These are phyloP conservation scores for Platynereis dumerilii DNA, from an alignment of 2,888 invertebrate genomes.

Conservation along the genomic window DNA sequence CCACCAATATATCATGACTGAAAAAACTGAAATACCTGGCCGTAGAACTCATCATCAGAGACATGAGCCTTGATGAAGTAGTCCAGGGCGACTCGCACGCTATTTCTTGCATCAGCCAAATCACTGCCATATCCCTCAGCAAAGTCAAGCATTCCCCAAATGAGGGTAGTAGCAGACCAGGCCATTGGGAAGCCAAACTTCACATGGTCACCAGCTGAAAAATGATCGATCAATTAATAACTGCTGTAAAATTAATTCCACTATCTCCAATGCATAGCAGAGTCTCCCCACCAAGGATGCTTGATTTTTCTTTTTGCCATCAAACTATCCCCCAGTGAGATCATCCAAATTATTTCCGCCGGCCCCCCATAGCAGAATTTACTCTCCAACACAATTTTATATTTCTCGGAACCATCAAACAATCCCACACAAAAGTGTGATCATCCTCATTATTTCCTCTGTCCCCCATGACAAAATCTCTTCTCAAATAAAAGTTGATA, in stretches of 20 bases:
- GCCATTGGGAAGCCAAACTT: slow-evolving; percentile 46
- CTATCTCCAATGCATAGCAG: slow-evolving; percentile 51
- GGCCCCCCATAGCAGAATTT: no score
- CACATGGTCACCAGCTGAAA: slow-evolving; percentile 44
- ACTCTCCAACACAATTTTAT: no score
- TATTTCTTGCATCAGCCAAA: slow-evolving; percentile 44
- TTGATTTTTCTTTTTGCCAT: no score
- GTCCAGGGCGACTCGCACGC: slow-evolving; percentile 70
- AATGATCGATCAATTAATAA: no score
- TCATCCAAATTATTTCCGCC: no score
- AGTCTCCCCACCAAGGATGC: no score
- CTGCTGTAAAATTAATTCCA: no score
- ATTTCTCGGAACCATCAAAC: slow-evolving; percentile 58
- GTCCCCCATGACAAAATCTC: slow-evolving; percentile 53
- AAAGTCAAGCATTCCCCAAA: slow-evolving; percentile 41
- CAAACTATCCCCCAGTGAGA: no score
- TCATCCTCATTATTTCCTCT: slow-evolving; percentile 51
- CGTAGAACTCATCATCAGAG: slow-evolving; percentile 29
- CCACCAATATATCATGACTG: no score
- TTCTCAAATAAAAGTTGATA: no score
- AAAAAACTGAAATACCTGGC: slow-evolving; percentile 35
- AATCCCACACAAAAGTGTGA: slow-evolving; percentile 58
- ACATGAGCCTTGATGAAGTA: slow-evolving; percentile 68
- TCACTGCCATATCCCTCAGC: slow-evolving; percentile 40
- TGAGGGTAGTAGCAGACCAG: slow-evolving; percentile 37